Conservation (phyloP, 1,140 invertebrate species). For the Hycleus phaleratus region DNA sequence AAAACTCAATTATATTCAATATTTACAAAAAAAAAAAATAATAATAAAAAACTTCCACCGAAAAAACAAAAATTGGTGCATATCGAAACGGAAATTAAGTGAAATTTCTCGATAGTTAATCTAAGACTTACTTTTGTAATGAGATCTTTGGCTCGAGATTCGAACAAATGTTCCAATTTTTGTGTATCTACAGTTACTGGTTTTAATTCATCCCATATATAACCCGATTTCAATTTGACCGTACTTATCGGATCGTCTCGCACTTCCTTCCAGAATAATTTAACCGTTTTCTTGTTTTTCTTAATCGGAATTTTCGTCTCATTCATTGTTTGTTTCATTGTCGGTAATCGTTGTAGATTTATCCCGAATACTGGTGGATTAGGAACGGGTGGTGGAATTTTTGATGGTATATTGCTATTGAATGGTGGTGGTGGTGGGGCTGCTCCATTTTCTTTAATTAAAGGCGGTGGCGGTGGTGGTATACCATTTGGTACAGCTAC, state of each 20-base stretch:
- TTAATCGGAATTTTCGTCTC: conserved; percentile 49
- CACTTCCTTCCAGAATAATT: conserved; percentile 97
- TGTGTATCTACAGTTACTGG: conserved; percentile 81
- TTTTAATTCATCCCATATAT: conserved; percentile 92
- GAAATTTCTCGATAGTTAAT: too few relatives aligned
- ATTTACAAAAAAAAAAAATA: conserved; percentile 8
- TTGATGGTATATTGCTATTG: conserved; percentile 16
- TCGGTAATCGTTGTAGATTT: conserved; percentile 42
- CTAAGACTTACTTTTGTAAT: conserved; percentile 73
- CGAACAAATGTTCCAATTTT: conserved; percentile 94
- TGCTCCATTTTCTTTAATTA: conserved; percentile 38
- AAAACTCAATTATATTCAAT: conserved; percentile 24
- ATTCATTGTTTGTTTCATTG: conserved; percentile 32
- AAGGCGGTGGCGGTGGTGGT: conserved; percentile 65
- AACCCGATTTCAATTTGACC: conserved; percentile 56
- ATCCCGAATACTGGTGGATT: conserved; percentile 30
- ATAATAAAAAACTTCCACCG: conserved; percentile 8
- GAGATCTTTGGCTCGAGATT: conserved; percentile 91
- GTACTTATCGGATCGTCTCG: conserved; percentile 73
- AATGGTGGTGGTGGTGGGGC: conserved; percentile 41
- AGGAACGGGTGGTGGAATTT: conserved; percentile 43
- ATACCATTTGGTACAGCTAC: conserved; percentile 52
- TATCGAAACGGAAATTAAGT: too few relatives aligned
- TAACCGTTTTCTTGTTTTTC: conserved; percentile 97
- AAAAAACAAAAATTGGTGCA: neutral